phyloP scores from a whole-genome alignment of 2,888 invertebrate genomes.

The Sisyra terminalis region DNA sequence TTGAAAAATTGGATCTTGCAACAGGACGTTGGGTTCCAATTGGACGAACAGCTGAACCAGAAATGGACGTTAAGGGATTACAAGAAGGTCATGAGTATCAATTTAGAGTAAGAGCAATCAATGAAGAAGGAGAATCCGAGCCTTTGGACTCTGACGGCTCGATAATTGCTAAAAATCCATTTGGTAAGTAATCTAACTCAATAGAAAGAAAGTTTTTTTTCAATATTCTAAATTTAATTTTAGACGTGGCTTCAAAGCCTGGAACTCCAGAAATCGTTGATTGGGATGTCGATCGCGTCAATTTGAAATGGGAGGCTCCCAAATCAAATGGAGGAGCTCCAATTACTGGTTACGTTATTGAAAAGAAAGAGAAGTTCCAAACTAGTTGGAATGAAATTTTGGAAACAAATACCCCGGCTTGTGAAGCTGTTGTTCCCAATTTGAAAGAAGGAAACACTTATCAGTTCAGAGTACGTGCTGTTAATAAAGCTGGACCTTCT shows the following conservation, averaged over 20 bases:
- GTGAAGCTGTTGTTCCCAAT: constrained; percentile 70
- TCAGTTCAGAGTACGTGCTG: constrained; percentile 88
- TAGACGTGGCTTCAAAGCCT: constrained; percentile 72
- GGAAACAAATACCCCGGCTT: constrained; percentile 52
- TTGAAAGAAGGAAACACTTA: constrained; percentile 82
- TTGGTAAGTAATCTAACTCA: constrained; percentile 34
- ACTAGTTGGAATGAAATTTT: constrained; percentile 68
- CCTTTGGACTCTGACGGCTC: constrained; percentile 82
- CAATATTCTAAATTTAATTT: constrained; percentile 6
- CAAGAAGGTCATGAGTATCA: constrained; percentile 88
- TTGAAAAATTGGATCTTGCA: constrained; percentile 84
- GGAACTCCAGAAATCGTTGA: constrained; percentile 73
- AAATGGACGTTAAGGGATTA: constrained; percentile 75
- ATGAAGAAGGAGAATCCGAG: constrained; percentile 90
- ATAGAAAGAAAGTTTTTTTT: background rate
- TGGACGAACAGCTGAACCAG: constrained; percentile 71
- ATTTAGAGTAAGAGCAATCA: constrained; percentile 84
- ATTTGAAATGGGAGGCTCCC: constrained; percentile 69
- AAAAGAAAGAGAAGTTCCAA: constrained; percentile 71
- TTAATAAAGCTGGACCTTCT: constrained; percentile 88
- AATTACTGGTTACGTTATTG: constrained; percentile 73
- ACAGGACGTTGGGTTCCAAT: constrained; percentile 91
- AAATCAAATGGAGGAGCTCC: constrained; percentile 64
- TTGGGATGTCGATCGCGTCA: constrained; percentile 79
- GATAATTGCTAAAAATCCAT: constrained; percentile 92